A percentile compares a stretch with the other conserved stretches of the same genome.
Conservation (phyloP, 2,888 invertebrate genomes). For the Apeira syringaria region DNA sequence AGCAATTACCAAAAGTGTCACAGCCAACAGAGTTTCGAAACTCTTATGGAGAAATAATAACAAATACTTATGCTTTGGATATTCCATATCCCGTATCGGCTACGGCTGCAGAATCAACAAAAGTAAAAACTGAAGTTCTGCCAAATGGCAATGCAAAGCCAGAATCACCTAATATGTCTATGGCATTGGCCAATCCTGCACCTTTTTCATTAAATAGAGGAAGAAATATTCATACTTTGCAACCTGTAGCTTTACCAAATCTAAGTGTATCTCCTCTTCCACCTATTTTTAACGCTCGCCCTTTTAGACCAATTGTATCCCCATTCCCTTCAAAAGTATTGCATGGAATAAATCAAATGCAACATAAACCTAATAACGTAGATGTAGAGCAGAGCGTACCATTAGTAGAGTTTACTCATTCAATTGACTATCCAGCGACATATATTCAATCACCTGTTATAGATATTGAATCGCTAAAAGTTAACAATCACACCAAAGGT, state of each 20-base stretch:
- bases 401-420: conserved; percentile 87
- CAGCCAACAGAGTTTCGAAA: conserved; percentile 65
- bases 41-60: conserved; percentile 73
- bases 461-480: conserved; percentile 75
- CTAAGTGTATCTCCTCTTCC: conserved; percentile 85
- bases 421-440: conserved; percentile 88
- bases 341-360: conserved; percentile 60
- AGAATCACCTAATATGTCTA: conserved; percentile 51
- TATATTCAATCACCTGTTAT: conserved; percentile 88
- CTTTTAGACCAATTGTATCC: conserved; percentile 69
- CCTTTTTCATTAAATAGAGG: conserved; percentile 72
- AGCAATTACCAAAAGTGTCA: conserved; percentile 64
- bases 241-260: conserved; percentile 86
- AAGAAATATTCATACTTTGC: conserved; percentile 75
- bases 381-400: conserved; percentile 86
- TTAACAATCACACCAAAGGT: conserved; percentile 60
- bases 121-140: conserved; percentile 66
- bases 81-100: conserved; percentile 65
- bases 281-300: conserved; percentile 85
- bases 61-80: conserved; percentile 55
- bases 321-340: conserved; percentile 46
- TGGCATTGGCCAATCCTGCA: conserved; percentile 69
- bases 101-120: conserved; percentile 68
- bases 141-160: conserved; percentile 46
- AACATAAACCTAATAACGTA: conserved; percentile 60